Conservation (phyloP, 2,888 invertebrate species). For the Cremastinae sp. region DNA sequence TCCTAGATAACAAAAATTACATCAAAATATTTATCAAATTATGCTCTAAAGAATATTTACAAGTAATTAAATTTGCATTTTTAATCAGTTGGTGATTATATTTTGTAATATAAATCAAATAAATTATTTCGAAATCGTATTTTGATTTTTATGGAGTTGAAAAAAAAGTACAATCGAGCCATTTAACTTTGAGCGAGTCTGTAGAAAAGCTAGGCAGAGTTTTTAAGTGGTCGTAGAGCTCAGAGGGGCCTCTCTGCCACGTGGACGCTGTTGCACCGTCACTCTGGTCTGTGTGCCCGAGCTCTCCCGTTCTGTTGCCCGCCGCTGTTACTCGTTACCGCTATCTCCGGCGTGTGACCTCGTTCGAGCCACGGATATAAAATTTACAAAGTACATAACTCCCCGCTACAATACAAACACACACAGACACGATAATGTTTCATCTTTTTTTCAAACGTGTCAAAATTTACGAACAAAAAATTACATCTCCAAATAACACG, state of each 20-base stretch:
- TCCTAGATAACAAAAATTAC: no score
- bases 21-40: no score
- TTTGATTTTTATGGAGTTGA: no score
- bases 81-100: no score
- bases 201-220: background rate
- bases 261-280: slow-evolving; percentile 61
- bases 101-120: no score
- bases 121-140: no score
- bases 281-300: slow-evolving; percentile 40
- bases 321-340: slow-evolving; percentile 64
- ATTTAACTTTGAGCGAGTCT: no score
- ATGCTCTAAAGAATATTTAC: no score
- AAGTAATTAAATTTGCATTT: no score
- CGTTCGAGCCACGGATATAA: slow-evolving; percentile 65
- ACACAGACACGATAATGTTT: background rate
- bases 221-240: slow-evolving; percentile 44
- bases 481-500: background rate
- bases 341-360: slow-evolving; percentile 73
- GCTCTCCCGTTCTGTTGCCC: slow-evolving; percentile 32
- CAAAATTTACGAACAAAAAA: background rate
- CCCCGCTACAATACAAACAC: slow-evolving; percentile 3
- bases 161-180: no score
- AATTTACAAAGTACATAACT: slow-evolving; percentile 37
- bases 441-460: background rate
- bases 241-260: slow-evolving; percentile 36